A percentile compares a stretch with the other conserved stretches of the same genome.
These are phyloP conservation scores for Tinea trinotella DNA, from an alignment of 2,888 invertebrate genomes.

Conservation along the genomic window DNA sequence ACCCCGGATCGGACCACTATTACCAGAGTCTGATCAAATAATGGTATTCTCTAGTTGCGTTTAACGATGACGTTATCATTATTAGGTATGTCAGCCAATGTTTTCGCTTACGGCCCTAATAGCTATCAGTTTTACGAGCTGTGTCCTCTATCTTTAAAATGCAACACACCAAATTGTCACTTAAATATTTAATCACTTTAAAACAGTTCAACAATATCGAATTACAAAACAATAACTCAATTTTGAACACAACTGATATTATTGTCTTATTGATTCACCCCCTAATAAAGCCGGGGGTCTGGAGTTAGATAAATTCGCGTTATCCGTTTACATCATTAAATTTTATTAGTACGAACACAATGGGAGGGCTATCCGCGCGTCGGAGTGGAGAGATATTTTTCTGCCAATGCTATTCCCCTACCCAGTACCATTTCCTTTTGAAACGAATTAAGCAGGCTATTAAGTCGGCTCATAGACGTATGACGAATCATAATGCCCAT, in stretches of 20 bases:
- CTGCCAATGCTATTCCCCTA: slow-evolving; percentile 35
- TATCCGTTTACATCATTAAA: slow-evolving; percentile 72
- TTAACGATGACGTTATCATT: too few relatives aligned
- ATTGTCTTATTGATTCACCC: slow-evolving; percentile 63
- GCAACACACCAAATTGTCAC: too few relatives aligned
- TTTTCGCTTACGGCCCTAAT: too few relatives aligned
- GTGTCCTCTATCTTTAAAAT: too few relatives aligned
- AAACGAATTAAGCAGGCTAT: slow-evolving; percentile 67
- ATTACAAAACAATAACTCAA: slow-evolving; percentile 27
- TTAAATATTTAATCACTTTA: slow-evolving; percentile 6
- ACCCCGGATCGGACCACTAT: too few relatives aligned
- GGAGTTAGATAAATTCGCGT: slow-evolving; percentile 63
- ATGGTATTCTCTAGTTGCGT: too few relatives aligned
- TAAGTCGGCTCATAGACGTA: slow-evolving; percentile 61
- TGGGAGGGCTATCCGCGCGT: slow-evolving; percentile 44
- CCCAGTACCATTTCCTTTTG: slow-evolving; percentile 64
- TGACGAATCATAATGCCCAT: slow-evolving; percentile 59
- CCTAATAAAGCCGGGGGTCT: slow-evolving; percentile 37
- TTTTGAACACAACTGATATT: slow-evolving; percentile 50
- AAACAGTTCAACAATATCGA: slow-evolving; percentile 21
- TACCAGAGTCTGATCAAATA: too few relatives aligned
- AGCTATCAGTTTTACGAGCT: too few relatives aligned
- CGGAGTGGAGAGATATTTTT: slow-evolving; percentile 53
- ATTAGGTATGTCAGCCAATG: too few relatives aligned
- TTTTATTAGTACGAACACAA: slow-evolving; percentile 68